phyloP scores from a whole-genome alignment of 2,797 vertebrate species.

The Graptemys geographica region DNA sequence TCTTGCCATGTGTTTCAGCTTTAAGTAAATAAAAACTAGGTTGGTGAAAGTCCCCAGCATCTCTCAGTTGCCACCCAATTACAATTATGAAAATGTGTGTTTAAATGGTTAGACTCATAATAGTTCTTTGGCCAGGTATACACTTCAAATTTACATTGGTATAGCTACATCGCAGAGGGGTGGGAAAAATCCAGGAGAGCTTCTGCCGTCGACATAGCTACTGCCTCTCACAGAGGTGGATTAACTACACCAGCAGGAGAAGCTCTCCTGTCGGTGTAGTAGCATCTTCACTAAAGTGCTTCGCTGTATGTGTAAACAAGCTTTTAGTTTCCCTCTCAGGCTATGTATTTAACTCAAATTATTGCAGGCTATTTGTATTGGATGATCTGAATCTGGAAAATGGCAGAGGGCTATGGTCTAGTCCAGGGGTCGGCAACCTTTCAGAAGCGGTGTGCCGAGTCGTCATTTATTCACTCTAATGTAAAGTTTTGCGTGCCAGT shows the following conservation, averaged over 20 bases:
- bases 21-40: not conserved
- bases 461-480: too few species aligned
- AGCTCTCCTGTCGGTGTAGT: not conserved
- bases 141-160: not conserved
- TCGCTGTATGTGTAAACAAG: not conserved
- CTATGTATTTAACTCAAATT: not conserved
- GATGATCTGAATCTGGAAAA: not conserved
- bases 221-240: not conserved
- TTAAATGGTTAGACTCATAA: not conserved
- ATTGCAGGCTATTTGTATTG: not conserved
- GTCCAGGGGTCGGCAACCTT: too few species aligned
- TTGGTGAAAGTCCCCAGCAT: not conserved
- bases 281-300: not conserved
- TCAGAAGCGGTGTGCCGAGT: too few species aligned
- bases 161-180: not conserved
- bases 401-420: not conserved
- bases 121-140: not conserved
- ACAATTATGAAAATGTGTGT: not conserved
- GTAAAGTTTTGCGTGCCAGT: too few species aligned
- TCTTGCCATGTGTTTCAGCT: not conserved
- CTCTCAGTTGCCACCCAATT: not conserved
- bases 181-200: not conserved
- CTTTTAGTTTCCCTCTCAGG: not conserved
- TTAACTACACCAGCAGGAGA: not conserved
- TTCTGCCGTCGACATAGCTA: not conserved